phyloP scores from a whole-genome alignment of 2,797 vertebrate species.

The Garrulus glandarius region DNA sequence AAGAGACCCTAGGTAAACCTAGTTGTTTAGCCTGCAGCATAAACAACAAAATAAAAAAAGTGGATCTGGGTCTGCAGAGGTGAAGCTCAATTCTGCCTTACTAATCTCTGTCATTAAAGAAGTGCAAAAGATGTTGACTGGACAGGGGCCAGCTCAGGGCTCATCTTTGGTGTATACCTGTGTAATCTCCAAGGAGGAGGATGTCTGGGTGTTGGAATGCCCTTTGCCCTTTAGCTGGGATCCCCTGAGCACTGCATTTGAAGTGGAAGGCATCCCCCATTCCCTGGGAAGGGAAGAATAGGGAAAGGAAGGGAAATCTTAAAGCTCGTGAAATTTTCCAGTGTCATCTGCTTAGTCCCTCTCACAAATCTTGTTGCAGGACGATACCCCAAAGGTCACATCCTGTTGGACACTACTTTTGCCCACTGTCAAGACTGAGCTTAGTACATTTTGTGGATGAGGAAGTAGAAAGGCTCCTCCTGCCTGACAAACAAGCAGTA shows the following conservation, averaged over 20 bases:
- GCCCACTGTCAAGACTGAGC: neutral
- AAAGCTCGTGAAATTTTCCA: neutral
- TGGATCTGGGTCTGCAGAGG: constrained; percentile 61
- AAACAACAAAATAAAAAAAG: constrained; percentile 78
- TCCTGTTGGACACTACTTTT: neutral
- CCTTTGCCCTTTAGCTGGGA: neutral
- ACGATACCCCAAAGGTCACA: neutral
- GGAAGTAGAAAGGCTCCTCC: neutral
- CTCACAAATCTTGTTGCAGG: neutral
- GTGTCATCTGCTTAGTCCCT: neutral
- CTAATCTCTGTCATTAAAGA: constrained; percentile 59
- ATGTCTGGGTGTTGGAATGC: neutral
- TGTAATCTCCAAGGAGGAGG: neutral
- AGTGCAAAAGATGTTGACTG: neutral
- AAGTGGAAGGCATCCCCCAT: neutral
- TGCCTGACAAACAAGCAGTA: neutral
- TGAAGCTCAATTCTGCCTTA: constrained; percentile 59
- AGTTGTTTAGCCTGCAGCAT: constrained; percentile 78
- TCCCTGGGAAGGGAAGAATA: neutral
- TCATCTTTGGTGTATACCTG: neutral
- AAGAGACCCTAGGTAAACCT: constrained; percentile 73
- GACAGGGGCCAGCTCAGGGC: constrained; percentile 22
- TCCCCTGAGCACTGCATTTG: neutral
- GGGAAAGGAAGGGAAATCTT: neutral
- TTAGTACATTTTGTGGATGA: neutral